Evolutionary conservation across 2,113 vertebrate genomes (phyloP), one percentile per base, ranked within the genome.

Genomic region (Tricholaema leucomelas): DNA sequence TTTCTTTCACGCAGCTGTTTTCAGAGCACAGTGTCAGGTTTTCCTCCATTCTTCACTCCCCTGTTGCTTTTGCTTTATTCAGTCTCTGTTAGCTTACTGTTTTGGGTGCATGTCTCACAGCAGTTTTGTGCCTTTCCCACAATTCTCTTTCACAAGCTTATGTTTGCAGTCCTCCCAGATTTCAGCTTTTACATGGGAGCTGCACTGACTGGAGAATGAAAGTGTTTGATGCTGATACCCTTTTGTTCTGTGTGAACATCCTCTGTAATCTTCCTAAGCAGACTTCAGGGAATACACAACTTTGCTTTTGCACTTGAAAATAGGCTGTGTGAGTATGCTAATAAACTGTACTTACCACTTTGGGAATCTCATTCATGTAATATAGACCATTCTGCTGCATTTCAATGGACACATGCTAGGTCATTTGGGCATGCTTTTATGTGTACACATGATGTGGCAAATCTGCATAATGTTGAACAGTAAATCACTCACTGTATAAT

Each of bases 231-330:
- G 74, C 91, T 64, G 86, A 92, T 92, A 87, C n/a, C 18, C 67
- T 96, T 96, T 96, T 93, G 92, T 94, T 94, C 95, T 94, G 1
- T 77, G 84, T 56, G 77, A 95, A 87, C 84, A 92, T 89, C 67
- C 78, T 74, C 86, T 93, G 60, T 96, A 95, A 96, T 92, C 86
- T 94, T 87, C 64, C 88, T 31, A 1, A 96, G 81, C 36, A 79
- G 78, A 69, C 92, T 95, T 90, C 70, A 87, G 88, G 91, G 92
- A 95, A 87, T 90, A 82, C 59, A 76, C 63, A 92, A 52, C 59
- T 94, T 94, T 79, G 61, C 74, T 79, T 94, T 94, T 80, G 71
- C 81, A 38, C 86, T 93, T 79, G 77, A 82, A 94, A 82, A 81
- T 59, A 66, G 46, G 63, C 69, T 92, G 61, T 2, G 35, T 86